These are phyloP conservation scores for Brachyhypopomus occidentalis DNA, from an alignment of 2,113 vertebrate genomes.

Conservation along the genomic window DNA sequence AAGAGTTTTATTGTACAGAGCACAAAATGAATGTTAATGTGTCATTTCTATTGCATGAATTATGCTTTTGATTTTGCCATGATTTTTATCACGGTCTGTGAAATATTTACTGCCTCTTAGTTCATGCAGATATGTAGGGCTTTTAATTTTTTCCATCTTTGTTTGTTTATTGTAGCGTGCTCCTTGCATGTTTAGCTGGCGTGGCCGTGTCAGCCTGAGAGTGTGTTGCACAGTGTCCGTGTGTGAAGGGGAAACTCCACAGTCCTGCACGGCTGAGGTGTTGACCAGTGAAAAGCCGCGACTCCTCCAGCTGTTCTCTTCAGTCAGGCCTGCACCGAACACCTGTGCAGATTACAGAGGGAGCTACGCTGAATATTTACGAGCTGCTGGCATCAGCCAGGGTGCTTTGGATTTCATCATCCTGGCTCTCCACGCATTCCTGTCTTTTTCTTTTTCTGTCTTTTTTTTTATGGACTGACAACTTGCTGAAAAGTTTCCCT, in stretches of 20 bases:
- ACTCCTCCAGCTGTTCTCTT: constrained; percentile 45
- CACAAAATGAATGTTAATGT: not conserved
- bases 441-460: no score
- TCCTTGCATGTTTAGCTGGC: not conserved
- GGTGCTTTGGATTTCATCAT: constrained; percentile 17
- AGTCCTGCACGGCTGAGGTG: not conserved
- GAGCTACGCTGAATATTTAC: constrained; percentile 35
- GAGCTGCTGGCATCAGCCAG: not conserved
- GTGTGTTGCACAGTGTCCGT: no score
- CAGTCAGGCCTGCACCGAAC: constrained; percentile 43
- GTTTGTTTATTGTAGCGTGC: not conserved
- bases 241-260: constrained; percentile 17
- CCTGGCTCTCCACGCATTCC: not conserved
- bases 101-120: not conserved
- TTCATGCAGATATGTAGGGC: not conserved
- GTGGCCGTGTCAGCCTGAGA: constrained; percentile 1
- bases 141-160: not conserved
- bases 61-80: not conserved
- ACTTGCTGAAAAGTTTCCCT: constrained; percentile 1
- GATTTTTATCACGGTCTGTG: no score
- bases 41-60: not conserved
- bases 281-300: constrained; percentile 15
- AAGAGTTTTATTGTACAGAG: not conserved
- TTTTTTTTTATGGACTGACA: not conserved
- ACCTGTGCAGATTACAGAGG: constrained; percentile 39